These are phyloP conservation scores for Diglossa cyanea DNA, from an alignment of 2,797 vertebrate species.

Conservation along the genomic window DNA sequence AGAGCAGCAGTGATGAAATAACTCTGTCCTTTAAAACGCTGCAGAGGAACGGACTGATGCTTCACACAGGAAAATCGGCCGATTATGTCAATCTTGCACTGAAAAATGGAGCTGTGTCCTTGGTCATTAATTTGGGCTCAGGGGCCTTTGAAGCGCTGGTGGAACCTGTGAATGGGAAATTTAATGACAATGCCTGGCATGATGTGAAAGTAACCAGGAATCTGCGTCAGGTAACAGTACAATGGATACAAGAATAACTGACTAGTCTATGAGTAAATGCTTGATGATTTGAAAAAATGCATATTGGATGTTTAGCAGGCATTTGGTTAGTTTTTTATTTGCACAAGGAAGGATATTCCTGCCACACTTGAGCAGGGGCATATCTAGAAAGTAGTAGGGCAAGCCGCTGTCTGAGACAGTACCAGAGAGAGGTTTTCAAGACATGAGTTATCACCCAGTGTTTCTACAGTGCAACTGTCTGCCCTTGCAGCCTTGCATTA, in stretches of 20 bases:
- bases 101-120: constrained; percentile 98
- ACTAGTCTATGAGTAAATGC: constrained; percentile 67
- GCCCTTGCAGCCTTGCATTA: neutral
- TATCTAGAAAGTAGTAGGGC: constrained; percentile 79
- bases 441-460: neutral
- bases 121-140: constrained; percentile 99
- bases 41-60: constrained; percentile 99
- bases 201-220: constrained; percentile 99
- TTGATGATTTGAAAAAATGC: constrained; percentile 48
- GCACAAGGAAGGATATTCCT: constrained; percentile 70
- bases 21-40: constrained; percentile 97
- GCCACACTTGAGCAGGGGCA: constrained; percentile 89
- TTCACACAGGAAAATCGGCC: constrained; percentile 98
- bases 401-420: constrained; percentile 56
- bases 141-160: constrained; percentile 99
- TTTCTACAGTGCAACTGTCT: neutral
- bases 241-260: constrained; percentile 84
- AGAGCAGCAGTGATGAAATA: constrained; percentile 99
- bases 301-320: constrained; percentile 62
- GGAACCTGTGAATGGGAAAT: constrained; percentile 99
- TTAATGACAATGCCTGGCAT: constrained; percentile 99
- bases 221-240: constrained; percentile 99
- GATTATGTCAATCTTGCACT: constrained; percentile 99
- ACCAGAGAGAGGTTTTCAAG: neutral
- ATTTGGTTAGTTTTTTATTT: constrained; percentile 62